Base-by-base conservation (phyloP, 2,113 vertebrate species). In the Laterallus jamaicensis region DNA sequence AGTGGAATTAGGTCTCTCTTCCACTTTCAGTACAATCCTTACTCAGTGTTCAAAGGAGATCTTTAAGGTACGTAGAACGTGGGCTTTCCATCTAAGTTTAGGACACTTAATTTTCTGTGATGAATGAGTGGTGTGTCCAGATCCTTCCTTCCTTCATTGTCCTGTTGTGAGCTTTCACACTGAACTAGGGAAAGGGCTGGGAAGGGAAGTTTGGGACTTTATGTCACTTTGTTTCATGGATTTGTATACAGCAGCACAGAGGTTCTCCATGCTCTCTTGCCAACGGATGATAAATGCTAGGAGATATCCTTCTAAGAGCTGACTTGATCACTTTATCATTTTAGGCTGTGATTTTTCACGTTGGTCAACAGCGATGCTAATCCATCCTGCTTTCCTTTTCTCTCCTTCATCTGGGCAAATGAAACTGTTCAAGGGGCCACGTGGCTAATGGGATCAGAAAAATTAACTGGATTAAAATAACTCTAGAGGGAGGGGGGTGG, bases 1-100 rank as follows among this genome's bases (percentile, higher is more conserved):
- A 83, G 99, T 99, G 25, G 99, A 99, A 94, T 97, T 99, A 13
- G 99, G 99, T 54, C 98, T 99, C 50, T 99, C 99, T 77, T 99
- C 99, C 73, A 99, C 99, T 6, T 99, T 99, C 91, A 99, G 99
- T 97, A 99, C 99, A 95, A 99, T 99, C 95, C 99, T 99, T 75
- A 99, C 99, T 37, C 99, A 99, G 67, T 99, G 99, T 91, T 99
- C 99, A 78, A 98, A 99, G 97, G 99, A 99, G 87, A 99, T 99
- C 96, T 99, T 99, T 96, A 99, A 99, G 99, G 99, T 99, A 97
- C 56, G 96, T 92, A 50, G 76, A 88, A n/a, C 35, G 1, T 59
- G 15, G 10, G 29, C 52, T 81, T 70, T 47, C 74, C 7, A 22
- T 87, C 67, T 90, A 44, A 74, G 60, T 79, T n/a, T 21, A 69